Conservation (phyloP, 2,113 vertebrate genomes). For the Uria aalge region DNA sequence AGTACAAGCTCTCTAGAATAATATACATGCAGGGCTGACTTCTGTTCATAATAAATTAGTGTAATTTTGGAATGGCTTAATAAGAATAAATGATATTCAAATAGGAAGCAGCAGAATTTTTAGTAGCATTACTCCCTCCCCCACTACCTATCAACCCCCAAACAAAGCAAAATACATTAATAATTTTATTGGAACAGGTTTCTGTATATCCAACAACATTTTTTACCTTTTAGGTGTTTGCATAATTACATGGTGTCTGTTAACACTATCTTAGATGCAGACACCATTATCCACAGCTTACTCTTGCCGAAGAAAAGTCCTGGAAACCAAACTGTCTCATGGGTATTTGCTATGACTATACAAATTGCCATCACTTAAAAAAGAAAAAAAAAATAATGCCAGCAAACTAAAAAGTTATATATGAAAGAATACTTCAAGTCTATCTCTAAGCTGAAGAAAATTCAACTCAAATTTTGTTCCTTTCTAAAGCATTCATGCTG, state of each 20-base stretch:
- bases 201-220: background rate
- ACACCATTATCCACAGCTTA: background rate
- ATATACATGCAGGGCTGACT: background rate
- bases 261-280: background rate
- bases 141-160: background rate
- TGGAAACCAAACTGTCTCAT: background rate
- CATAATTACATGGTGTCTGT: background rate
- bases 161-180: background rate
- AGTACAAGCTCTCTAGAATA: background rate
- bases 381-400: background rate
- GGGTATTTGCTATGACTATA: background rate
- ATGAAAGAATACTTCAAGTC: background rate
- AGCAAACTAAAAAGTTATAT: background rate
- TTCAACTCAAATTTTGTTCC: background rate
- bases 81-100: background rate
- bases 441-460: background rate
- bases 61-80: constrained; percentile 4
- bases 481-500: background rate
- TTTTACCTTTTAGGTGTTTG: background rate
- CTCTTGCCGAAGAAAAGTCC: background rate
- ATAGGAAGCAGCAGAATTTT: background rate
- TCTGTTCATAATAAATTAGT: background rate
- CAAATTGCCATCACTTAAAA: background rate
- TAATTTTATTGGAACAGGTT: background rate
- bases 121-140: background rate